A percentile compares a stretch with the other conserved stretches of the same genome.
These are phyloP conservation scores for Chaetophractus vellerosus DNA, from an alignment of 2,797 vertebrate genomes.

Conservation along the genomic window DNA sequence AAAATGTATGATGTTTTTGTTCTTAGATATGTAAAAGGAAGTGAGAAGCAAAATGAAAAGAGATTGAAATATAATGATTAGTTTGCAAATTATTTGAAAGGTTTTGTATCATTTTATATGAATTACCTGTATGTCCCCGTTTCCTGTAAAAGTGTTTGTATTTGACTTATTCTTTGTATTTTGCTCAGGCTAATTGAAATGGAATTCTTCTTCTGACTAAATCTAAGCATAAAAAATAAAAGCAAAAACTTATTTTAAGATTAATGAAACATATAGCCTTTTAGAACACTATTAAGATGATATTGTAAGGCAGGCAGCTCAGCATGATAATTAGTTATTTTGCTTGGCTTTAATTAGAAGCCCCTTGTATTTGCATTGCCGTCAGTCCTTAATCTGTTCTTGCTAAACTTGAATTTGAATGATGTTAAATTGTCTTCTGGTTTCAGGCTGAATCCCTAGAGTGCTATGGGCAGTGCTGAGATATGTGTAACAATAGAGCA, in stretches of 20 bases:
- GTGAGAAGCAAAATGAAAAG: constrained; percentile 34
- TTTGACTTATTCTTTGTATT: constrained; percentile 51
- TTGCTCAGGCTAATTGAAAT: background rate
- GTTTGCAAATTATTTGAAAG: constrained; percentile 36
- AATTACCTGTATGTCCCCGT: background rate
- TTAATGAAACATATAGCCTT: background rate
- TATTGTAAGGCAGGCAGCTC: background rate
- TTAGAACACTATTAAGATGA: background rate
- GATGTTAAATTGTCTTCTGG: background rate
- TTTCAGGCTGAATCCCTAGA: background rate
- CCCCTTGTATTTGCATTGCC: background rate
- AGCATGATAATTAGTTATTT: background rate
- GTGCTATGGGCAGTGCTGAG: background rate
- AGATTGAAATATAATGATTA: constrained; percentile 29
- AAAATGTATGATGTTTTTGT: constrained; percentile 53
- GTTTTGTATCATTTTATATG: background rate
- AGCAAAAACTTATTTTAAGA: background rate
- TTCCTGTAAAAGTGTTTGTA: background rate
- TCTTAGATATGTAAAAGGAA: constrained; percentile 27
- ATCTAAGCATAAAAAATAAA: constrained; percentile 45
- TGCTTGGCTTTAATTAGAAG: constrained; percentile 49
- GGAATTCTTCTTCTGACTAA: background rate
- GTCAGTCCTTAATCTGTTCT: constrained; percentile 21
- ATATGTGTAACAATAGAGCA: background rate
- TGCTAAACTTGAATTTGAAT: background rate